Conservation (phyloP, 1,140 invertebrate genomes). For the Wasmannia auropunctata region DNA sequence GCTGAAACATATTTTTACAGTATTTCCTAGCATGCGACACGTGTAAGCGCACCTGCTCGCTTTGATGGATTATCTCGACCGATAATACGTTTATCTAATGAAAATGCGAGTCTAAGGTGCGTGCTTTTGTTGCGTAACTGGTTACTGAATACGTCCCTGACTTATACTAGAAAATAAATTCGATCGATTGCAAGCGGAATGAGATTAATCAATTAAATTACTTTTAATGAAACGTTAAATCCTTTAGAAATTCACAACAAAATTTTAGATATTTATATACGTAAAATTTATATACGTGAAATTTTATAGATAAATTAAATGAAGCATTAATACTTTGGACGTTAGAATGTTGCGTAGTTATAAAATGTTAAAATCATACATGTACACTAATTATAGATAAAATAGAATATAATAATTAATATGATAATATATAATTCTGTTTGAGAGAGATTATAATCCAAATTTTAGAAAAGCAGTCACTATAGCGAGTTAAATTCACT, state of each 20-base stretch:
- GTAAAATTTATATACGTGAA: background rate
- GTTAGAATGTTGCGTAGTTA: background rate
- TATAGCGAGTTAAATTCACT: background rate
- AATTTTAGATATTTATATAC: background rate
- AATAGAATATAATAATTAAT: background rate
- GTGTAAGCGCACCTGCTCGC: slow-evolving; percentile 3
- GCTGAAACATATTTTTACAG: background rate
- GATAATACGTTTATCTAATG: slow-evolving; percentile 62
- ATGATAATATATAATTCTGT: background rate
- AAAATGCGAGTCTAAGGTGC: slow-evolving; percentile 43
- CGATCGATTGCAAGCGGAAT: slow-evolving; percentile 21
- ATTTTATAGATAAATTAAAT: background rate
- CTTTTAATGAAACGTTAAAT: slow-evolving; percentile 13
- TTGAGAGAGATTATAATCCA: background rate
- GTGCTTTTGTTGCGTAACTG: slow-evolving; percentile 45
- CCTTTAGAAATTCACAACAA: background rate
- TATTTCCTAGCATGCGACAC: background rate
- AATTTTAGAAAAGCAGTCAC: background rate
- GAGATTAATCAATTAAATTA: slow-evolving; percentile 35
- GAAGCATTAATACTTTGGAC: background rate
- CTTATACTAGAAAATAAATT: slow-evolving; percentile 1
- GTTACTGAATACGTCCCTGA: background rate
- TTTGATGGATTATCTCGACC: slow-evolving; percentile 37
- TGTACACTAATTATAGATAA: background rate
- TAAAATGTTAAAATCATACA: background rate